These are phyloP conservation scores for Petaurus breviceps DNA, from an alignment of 2,113 vertebrate genomes.

Conservation along the genomic window DNA sequence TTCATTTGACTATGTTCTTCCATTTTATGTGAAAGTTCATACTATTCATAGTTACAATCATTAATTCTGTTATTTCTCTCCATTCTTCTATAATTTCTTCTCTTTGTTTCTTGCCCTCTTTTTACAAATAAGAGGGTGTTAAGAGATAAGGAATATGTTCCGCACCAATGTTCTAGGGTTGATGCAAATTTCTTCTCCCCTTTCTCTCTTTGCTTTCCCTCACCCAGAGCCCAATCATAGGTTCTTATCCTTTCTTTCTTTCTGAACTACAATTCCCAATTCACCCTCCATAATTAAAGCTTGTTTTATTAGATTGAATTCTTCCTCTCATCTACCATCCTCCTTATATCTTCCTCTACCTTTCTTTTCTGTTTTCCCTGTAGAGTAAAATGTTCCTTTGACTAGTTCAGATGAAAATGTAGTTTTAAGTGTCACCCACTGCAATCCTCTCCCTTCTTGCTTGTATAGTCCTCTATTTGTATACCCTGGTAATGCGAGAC, in stretches of 20 bases:
- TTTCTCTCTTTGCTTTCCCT: background rate
- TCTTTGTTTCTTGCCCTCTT: background rate
- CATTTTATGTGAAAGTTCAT: background rate
- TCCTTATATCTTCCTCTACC: background rate
- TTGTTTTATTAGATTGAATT: background rate
- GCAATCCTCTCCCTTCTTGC: background rate
- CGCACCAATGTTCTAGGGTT: background rate
- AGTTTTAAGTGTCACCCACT: background rate
- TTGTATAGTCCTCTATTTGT: background rate
- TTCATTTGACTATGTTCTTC: background rate
- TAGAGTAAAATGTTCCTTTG: background rate
- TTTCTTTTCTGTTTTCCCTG: background rate
- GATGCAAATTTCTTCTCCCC: background rate
- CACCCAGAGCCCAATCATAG: background rate
- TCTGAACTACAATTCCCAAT: background rate
- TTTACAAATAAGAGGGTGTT: background rate
- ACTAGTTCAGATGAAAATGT: background rate
- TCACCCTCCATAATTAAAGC: background rate
- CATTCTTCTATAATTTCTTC: background rate
- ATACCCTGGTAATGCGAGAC: background rate
- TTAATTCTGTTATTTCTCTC: background rate
- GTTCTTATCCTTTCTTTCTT: background rate
- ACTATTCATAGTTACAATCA: background rate
- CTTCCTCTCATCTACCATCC: background rate
- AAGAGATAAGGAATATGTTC: background rate